Evolutionary conservation across 2,797 vertebrate species (phyloP).

Genomic region (Eidolon dupreanum): DNA sequence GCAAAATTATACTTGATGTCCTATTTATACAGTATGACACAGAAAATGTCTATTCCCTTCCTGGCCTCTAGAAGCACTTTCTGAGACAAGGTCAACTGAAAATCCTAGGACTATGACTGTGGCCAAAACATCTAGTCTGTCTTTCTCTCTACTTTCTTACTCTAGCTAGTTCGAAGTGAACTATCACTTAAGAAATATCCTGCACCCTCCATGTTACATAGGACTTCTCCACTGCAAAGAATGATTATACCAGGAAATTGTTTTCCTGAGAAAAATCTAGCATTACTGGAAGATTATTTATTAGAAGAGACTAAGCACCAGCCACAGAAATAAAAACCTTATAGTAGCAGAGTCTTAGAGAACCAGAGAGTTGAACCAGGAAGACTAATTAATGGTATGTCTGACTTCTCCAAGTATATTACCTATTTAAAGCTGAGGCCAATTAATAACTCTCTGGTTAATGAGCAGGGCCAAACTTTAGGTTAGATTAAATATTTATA

Average conservation of each 20-base stretch:
- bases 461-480: not conserved
- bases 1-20: not conserved
- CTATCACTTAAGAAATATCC: not conserved
- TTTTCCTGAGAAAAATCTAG: slow-evolving; percentile 15
- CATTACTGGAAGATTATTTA: not conserved
- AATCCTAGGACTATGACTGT: not conserved
- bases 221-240: not conserved
- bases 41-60: not conserved
- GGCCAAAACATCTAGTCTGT: not conserved
- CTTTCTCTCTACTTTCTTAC: not conserved
- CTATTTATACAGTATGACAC: not conserved
- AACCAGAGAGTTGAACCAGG: not conserved
- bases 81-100: not conserved
- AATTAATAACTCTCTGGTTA: not conserved
- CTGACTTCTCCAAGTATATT: not conserved
- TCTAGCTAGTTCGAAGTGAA: not conserved
- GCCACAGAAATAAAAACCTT: not conserved
- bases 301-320: not conserved
- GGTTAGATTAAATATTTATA: not conserved
- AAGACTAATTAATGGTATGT: not conserved
- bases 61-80: not conserved
- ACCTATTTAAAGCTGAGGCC: not conserved
- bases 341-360: not conserved
- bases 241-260: not conserved
- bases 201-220: not conserved